These are phyloP conservation scores for Propithecus perrieri DNA, from an alignment of 2,797 vertebrate genomes.

Conservation along the genomic window DNA sequence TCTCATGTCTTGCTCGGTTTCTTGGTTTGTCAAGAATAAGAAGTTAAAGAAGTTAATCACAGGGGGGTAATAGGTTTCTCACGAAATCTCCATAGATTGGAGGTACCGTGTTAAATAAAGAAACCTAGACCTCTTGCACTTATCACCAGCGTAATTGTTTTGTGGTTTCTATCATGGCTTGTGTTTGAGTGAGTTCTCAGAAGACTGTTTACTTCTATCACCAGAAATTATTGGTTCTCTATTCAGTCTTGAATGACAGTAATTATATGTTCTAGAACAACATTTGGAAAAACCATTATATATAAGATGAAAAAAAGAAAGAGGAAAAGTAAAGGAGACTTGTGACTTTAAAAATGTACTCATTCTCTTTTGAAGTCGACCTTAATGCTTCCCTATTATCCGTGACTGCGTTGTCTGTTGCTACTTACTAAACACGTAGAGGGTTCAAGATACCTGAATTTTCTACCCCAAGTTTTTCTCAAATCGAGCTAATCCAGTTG, in stretches of 20 bases:
- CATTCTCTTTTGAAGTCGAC: background rate
- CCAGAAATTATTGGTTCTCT: background rate
- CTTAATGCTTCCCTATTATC: background rate
- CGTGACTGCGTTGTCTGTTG: background rate
- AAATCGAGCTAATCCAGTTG: background rate
- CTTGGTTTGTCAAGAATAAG: slow-evolving; percentile 11
- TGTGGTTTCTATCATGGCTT: background rate
- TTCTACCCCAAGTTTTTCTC: background rate
- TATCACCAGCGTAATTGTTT: background rate
- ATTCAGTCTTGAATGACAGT: background rate
- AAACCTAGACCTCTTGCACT: background rate
- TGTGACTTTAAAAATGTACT: background rate
- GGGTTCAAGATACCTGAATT: background rate
- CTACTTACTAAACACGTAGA: background rate
- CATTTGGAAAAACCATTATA: background rate
- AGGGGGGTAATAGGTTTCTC: background rate
- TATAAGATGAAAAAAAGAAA: background rate
- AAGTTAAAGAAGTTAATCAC: background rate
- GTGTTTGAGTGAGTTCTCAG: background rate
- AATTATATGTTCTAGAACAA: background rate
- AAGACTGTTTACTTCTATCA: background rate
- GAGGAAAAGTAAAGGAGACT: background rate
- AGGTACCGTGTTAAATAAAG: background rate
- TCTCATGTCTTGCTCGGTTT: background rate
- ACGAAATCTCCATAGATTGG: background rate